Conservation (phyloP, 2,113 vertebrate genomes). For the Dicaeum eximium region DNA sequence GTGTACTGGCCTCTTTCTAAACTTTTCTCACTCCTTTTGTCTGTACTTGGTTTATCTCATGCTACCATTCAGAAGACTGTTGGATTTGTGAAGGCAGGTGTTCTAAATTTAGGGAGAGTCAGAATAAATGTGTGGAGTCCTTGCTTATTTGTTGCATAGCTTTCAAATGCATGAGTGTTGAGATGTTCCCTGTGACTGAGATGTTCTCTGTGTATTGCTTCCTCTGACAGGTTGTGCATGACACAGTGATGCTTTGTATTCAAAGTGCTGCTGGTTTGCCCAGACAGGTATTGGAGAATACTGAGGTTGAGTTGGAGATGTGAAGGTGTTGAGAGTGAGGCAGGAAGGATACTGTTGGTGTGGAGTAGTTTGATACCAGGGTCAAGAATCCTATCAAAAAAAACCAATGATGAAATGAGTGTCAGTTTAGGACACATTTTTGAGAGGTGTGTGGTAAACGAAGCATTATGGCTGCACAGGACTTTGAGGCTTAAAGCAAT, state of each 20-base stretch:
- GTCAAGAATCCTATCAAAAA: not conserved
- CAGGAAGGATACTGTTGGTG: not conserved
- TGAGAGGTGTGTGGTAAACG: not conserved
- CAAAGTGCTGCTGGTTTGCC: not conserved
- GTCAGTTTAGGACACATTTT: not conserved
- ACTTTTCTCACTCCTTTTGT: not conserved
- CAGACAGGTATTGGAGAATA: not conserved
- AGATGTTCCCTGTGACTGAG: not conserved
- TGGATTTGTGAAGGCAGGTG: not conserved
- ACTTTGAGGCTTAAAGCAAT: not conserved
- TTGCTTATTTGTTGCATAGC: not conserved
- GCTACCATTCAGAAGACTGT: not conserved
- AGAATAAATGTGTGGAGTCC: not conserved
- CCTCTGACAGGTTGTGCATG: not conserved
- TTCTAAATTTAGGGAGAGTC: not conserved
- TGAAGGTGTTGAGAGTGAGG: not conserved
- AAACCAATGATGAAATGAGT: not conserved
- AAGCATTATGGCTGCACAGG: not conserved
- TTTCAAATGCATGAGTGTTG: not conserved
- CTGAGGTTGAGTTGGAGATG: not conserved
- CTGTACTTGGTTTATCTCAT: not conserved
- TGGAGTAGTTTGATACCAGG: not conserved
- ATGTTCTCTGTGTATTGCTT: not conserved
- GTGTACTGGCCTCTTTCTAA: not conserved
- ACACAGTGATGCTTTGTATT: not conserved